These are phyloP conservation scores for Anabas testudineus DNA, from an alignment of 2,797 vertebrate species.

Conservation along the genomic window DNA sequence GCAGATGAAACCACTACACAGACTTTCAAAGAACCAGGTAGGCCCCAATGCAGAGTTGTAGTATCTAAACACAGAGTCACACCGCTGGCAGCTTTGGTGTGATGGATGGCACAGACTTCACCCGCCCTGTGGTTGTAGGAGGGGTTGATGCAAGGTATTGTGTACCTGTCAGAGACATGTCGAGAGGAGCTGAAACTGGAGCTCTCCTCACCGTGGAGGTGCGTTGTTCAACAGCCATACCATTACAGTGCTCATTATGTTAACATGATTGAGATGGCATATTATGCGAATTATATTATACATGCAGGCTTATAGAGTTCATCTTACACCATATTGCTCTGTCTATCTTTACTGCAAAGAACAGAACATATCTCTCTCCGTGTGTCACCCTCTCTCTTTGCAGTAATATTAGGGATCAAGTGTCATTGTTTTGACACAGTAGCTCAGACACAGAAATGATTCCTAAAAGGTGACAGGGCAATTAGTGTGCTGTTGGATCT, in stretches of 20 bases:
- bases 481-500: slow-evolving; percentile 77
- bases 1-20: background rate
- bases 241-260: slow-evolving; percentile 74
- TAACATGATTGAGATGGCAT: slow-evolving; percentile 75
- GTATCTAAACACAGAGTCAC: slow-evolving; percentile 18
- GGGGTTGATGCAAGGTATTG: slow-evolving; percentile 67
- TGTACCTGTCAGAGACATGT: slow-evolving; percentile 76
- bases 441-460: slow-evolving; percentile 75
- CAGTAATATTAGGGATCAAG: slow-evolving; percentile 76
- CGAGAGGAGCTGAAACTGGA: slow-evolving; percentile 63
- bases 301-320: slow-evolving; percentile 52
- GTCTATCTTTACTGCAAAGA: slow-evolving; percentile 50
- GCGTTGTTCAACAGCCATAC: slow-evolving; percentile 70
- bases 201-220: slow-evolving; percentile 55
- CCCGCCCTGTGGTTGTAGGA: slow-evolving; percentile 47
- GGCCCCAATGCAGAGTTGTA: slow-evolving; percentile 7
- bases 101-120: slow-evolving; percentile 60
- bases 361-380: slow-evolving; percentile 24
- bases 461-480: slow-evolving; percentile 81
- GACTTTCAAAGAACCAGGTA: slow-evolving; percentile 25
- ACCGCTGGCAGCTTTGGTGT: slow-evolving; percentile 36
- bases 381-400: slow-evolving; percentile 16
- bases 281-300: slow-evolving; percentile 58
- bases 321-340: slow-evolving; percentile 53
- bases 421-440: slow-evolving; percentile 84